These are phyloP conservation scores for Cantharis rufa DNA, from an alignment of 2,888 invertebrate species.

Conservation along the genomic window DNA sequence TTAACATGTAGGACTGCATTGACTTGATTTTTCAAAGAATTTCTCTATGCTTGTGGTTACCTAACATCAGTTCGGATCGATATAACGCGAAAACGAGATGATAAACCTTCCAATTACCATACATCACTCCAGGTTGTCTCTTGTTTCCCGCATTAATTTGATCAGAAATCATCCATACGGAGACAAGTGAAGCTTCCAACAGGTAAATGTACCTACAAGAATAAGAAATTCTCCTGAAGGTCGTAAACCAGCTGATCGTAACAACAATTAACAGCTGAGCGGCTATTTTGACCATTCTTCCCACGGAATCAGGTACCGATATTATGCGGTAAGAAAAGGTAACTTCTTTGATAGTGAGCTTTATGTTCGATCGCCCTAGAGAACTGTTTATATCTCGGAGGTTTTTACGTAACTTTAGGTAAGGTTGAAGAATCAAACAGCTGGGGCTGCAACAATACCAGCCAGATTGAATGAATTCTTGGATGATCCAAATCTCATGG, in stretches of 20 bases:
- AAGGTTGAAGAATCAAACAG: conserved; percentile 17
- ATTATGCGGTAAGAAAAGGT: conserved; percentile 7
- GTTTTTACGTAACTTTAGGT: conserved; percentile 27
- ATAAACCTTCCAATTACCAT: no score
- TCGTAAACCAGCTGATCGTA: conserved; percentile 7
- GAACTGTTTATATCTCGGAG: conserved; percentile 1
- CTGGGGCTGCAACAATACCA: conserved; percentile 14
- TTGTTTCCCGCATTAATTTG: no score
- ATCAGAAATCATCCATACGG: not conserved
- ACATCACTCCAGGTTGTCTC: no score
- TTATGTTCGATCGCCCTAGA: conserved; percentile 4
- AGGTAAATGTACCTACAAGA: not conserved
- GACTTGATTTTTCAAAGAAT: not conserved
- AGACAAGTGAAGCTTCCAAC: not conserved
- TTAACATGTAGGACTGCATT: not conserved
- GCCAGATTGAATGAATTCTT: not conserved
- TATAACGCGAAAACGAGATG: no score
- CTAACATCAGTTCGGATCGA: no score
- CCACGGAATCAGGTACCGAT: conserved; percentile 16
- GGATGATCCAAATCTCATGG: not conserved
- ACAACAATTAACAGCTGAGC: conserved; percentile 14
- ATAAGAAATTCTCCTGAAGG: not conserved
- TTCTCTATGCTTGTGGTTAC: not conserved
- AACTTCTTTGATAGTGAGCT: not conserved
- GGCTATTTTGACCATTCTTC: conserved; percentile 6